Evolutionary conservation across 2,113 vertebrate species (phyloP), one percentile per base, ranked within the genome.

Genomic region (Ammodramus savannarum): DNA sequence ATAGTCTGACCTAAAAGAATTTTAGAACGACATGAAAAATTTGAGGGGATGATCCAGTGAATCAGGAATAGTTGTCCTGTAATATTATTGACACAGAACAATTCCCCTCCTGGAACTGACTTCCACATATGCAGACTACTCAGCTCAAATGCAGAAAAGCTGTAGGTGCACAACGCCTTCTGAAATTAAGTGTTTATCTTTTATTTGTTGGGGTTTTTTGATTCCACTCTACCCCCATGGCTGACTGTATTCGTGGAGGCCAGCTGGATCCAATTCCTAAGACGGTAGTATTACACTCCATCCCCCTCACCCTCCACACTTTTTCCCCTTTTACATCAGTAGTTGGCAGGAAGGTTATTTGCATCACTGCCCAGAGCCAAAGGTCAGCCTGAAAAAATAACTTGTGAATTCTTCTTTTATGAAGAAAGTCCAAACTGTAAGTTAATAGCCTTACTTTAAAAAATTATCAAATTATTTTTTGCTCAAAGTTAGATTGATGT

Each of bases 221-320:
- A 76, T 58, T 16, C 11, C 15, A 6, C 2, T 12, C 43, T 23
- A 15, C 3, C 31, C 4, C 16, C 0, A 1, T 79, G 55, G 46
- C 44, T 91, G 46, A 85, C 74, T 54, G 44, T 77, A 66, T 74
- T 80, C 58, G 31, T 62, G 23, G 72, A 81, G 39, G 68, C 96
- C 98, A 94, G 75, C 85, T 97, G 91, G 94, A 95, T 93, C 21
- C 59, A 85, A 94, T 94, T 96, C 92, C 82, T 90, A 89, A 77
- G 90, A 95, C 94, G 94, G 95, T 91, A 94, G 87, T 87, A 89
- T 73, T 74, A 67, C 39, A 76, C 20, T 77, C 25, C 26, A 27
- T 10, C 10, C 10, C 36, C 13, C 9, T 8, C 25, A 3, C 18
- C 2, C 9, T 13, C 8, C 6, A 16, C 46, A 32, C 1, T 77